These are phyloP conservation scores for Macrophya annulata DNA, from an alignment of 2,888 invertebrate species.

Conservation along the genomic window DNA sequence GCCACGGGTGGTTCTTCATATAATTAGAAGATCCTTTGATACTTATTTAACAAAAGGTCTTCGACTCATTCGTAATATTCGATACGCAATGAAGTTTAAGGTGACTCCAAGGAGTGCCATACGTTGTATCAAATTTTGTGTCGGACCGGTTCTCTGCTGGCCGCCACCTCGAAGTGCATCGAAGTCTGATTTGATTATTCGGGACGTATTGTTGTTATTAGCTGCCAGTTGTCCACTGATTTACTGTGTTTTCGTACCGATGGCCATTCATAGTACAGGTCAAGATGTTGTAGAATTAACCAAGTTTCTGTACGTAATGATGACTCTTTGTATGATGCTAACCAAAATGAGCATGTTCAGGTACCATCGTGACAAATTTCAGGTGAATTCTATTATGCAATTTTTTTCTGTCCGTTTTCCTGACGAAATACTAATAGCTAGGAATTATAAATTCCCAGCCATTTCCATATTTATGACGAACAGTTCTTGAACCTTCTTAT, in stretches of 20 bases:
- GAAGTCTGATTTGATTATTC: not conserved
- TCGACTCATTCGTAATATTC: not conserved
- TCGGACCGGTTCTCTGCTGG: not conserved
- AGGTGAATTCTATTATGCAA: not conserved
- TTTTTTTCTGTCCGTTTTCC: not conserved
- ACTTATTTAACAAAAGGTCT: not conserved
- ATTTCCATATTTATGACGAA: too few relatives aligned
- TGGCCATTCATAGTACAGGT: not conserved
- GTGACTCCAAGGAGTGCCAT: not conserved
- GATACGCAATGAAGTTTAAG: not conserved
- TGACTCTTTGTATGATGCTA: not conserved
- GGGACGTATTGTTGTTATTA: not conserved
- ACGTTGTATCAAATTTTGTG: slow-evolving; percentile 10
- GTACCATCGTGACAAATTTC: not conserved
- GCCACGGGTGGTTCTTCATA: not conserved
- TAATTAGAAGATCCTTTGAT: not conserved
- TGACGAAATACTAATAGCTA: too few relatives aligned
- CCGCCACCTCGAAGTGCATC: slow-evolving; percentile 9
- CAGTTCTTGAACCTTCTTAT: too few relatives aligned
- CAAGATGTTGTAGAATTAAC: not conserved
- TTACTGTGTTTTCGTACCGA: not conserved
- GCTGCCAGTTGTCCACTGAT: not conserved
- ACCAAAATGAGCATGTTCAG: not conserved
- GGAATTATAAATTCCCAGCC: too few relatives aligned
- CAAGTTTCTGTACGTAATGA: not conserved